phyloP scores from a whole-genome alignment of 1,140 invertebrate genomes.

The Polypedilum vanderplanki region DNA sequence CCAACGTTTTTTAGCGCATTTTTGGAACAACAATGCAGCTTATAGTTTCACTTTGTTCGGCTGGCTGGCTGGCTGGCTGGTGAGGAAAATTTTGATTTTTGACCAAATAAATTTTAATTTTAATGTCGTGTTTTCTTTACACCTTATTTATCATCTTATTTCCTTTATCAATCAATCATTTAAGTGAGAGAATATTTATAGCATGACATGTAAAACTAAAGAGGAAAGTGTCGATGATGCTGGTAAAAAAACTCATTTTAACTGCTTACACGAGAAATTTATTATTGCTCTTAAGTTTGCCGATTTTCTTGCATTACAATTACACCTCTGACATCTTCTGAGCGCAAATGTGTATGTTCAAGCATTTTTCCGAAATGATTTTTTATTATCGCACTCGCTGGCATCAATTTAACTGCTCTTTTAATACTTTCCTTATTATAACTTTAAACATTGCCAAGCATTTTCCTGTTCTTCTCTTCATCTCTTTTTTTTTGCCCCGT shows the following conservation, averaged over 20 bases:
- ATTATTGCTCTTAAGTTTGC: neutral
- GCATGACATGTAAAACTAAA: neutral
- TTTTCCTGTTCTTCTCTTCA: conserved; percentile 15
- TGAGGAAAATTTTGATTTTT: no score
- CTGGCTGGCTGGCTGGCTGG: no score
- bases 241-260: conserved; percentile 6
- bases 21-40: no score
- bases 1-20: no score
- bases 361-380: conserved; percentile 12
- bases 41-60: no score
- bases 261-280: conserved; percentile 18
- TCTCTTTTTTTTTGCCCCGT: neutral
- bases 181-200: neutral
- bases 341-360: neutral
- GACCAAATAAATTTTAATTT: no score
- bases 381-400: conserved; percentile 15
- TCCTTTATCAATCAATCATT: no score
- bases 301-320: conserved; percentile 5
- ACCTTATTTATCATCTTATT: no score
- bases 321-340: conserved; percentile 16
- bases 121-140: no score
- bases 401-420: conserved; percentile 17
- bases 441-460: neutral
- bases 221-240: neutral
- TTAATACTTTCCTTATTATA: conserved; percentile 20